These are phyloP conservation scores for Gallinago paraguaiae DNA, from an alignment of 2,113 vertebrate species.

Conservation along the genomic window DNA sequence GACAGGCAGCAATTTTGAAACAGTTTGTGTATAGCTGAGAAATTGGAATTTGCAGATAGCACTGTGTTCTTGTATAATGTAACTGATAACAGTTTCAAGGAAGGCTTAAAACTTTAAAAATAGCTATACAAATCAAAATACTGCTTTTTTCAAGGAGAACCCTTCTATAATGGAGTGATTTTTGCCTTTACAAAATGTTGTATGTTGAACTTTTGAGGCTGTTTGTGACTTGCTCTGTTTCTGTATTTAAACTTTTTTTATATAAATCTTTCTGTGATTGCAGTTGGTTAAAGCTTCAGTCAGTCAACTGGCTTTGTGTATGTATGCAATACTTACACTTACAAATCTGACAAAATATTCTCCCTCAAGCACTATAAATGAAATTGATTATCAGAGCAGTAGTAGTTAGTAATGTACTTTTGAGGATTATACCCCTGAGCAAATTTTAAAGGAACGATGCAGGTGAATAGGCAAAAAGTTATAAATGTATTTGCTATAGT, in stretches of 20 bases:
- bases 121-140: not conserved
- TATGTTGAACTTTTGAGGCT: not conserved
- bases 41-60: not conserved
- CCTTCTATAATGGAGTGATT: not conserved
- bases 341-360: not conserved
- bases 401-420: not conserved
- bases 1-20: not conserved
- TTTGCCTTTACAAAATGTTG: not conserved
- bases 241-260: constrained; percentile 31
- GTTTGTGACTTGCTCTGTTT: not conserved
- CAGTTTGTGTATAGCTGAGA: not conserved
- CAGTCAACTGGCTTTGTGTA: not conserved
- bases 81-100: not conserved
- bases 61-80: not conserved
- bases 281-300: not conserved
- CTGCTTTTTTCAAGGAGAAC: not conserved
- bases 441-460: not conserved
- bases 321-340: not conserved
- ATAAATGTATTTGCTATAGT: not conserved
- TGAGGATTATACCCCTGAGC: not conserved
- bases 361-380: not conserved
- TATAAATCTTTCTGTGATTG: not conserved
- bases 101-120: not conserved
- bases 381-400: not conserved
- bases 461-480: not conserved